Evolutionary conservation across 1,140 invertebrate genomes (phyloP), one percentile per base, ranked within the genome.

Genomic region (Frieseomelitta varia): DNA sequence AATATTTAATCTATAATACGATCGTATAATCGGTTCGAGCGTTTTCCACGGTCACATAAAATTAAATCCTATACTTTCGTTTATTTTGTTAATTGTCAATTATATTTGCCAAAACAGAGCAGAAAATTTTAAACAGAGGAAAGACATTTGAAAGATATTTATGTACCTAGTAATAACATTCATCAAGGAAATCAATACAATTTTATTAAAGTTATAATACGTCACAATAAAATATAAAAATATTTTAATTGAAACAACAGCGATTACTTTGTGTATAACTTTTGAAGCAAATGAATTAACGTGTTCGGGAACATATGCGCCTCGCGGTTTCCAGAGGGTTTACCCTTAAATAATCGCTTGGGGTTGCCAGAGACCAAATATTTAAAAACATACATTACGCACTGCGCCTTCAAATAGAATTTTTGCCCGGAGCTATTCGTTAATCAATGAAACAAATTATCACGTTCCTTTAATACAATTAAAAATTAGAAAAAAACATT

Each of bases 331-430:
- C 10, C 58, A 58, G 34, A 30, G 68, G n/a, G 67, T 72, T 81
- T 21, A 53, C 39, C 56, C 79, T 61, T 81, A 74, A 81, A 81
- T 81, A 74, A 81, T 81, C 58, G 58, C 47, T 34, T 65, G 56
- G 71, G 79, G 79, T 81, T 74, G 21, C 39, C 4, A 51, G 12
- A n/a, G 47, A 63, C 21, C 56, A 81, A 81, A 81, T 63, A 74
- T 81, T 81, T 81, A 51, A 74, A 81, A 74, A 53, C 30, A 53
- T 51, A 61, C 69, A 63, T 81, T 21, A 53, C 14, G 51, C 69
- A 39, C 6, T n/a, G 58, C 21, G 3, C 27, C 19, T 21, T 81
- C 69, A 72, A 73, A 81, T 73, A 61, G 30, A 53, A 51, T 73
- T 73, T 8, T 39, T 27, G n/a, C 27, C 21, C 8, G 2, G 8